Base-by-base conservation (phyloP, 2,113 vertebrate species). In the Calyptomena viridis region DNA sequence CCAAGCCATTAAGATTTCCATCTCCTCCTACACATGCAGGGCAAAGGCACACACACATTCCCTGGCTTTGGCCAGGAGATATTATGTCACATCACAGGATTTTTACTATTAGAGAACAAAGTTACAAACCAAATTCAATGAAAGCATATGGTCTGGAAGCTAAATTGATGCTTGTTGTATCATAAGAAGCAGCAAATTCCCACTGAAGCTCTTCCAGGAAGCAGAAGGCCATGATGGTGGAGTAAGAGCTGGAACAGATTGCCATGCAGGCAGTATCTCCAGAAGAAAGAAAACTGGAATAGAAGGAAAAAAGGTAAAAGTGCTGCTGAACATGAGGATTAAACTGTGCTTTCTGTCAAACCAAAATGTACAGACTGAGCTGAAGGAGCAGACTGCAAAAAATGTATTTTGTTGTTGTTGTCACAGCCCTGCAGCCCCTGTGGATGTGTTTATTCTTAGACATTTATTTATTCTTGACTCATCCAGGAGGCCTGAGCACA, bases 171-270 rank as follows among this genome's bases (percentile, higher is more conserved):
- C 97, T 97, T 31, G 98, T 94, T 55, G 92, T 94, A 79, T 98
- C 98, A 21, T 98, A 99, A 90, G 98, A 98, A 77, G 98, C 97
- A n/a, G 98, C 97, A 97, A 99, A 99, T 93, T 99, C 98, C 99
- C 99, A 99, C 64, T 98, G 98, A 80, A 99, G 96, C 87, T 99
- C 99, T 93, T 99, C 99, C 94, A 99, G 96, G 97, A 99, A 99
- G 98, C 99, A 99, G 98, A 99, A 99, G 53, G 98, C 99, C 97
- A 98, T 98, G 95, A 98, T 97, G 19, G 98, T 97, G 6, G 99
- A 98, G 93, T 98, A 98, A 94, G 82, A 98, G 94, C 89, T 97
- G 95, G 98, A 98, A 94, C 99, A 99, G 98, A 99, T 99, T 15
- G 97, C 98, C 98, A 99, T 97, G 97, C 98, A 99, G 97, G 99